phyloP scores from a whole-genome alignment of 2,113 vertebrate genomes.

The Melierax canorus region DNA sequence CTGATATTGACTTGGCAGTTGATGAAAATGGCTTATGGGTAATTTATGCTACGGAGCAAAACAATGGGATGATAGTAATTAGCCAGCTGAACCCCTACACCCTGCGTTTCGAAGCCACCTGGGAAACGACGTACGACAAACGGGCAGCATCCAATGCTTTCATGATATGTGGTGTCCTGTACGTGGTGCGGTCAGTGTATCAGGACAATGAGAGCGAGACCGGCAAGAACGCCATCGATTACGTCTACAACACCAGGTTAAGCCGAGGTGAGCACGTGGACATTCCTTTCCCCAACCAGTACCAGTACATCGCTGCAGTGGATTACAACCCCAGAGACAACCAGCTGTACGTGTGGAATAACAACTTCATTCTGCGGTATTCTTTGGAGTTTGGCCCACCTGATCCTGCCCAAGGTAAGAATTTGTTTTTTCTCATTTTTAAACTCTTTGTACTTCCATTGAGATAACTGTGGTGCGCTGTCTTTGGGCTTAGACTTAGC shows the following conservation, averaged over 20 bases:
- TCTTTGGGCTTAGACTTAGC: background rate
- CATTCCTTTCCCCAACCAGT: slow-evolving; percentile 97
- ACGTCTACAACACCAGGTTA: slow-evolving; percentile 93
- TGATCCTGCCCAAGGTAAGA: slow-evolving; percentile 95
- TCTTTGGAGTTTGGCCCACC: slow-evolving; percentile 95
- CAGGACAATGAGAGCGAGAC: slow-evolving; percentile 98
- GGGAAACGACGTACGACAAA: slow-evolving; percentile 95
- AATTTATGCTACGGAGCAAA: slow-evolving; percentile 98
- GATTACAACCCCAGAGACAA: slow-evolving; percentile 99
- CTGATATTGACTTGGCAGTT: slow-evolving; percentile 95
- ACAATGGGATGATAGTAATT: slow-evolving; percentile 98
- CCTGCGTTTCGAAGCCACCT: slow-evolving; percentile 94
- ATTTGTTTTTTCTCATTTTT: background rate
- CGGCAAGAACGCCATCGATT: slow-evolving; percentile 94
- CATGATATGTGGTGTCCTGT: slow-evolving; percentile 97
- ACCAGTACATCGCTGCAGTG: slow-evolving; percentile 98
- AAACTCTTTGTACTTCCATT: background rate
- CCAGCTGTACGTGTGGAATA: slow-evolving; percentile 99
- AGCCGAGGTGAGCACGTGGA: slow-evolving; percentile 91
- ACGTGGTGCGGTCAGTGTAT: slow-evolving; percentile 94
- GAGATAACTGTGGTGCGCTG: accelerated
- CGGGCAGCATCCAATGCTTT: slow-evolving; percentile 97
- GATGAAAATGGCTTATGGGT: slow-evolving; percentile 99
- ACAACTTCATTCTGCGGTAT: slow-evolving; percentile 97
- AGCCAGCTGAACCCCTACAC: slow-evolving; percentile 98